These are phyloP conservation scores for Zygaena filipendulae DNA, from an alignment of 2,888 invertebrate species.

Conservation along the genomic window DNA sequence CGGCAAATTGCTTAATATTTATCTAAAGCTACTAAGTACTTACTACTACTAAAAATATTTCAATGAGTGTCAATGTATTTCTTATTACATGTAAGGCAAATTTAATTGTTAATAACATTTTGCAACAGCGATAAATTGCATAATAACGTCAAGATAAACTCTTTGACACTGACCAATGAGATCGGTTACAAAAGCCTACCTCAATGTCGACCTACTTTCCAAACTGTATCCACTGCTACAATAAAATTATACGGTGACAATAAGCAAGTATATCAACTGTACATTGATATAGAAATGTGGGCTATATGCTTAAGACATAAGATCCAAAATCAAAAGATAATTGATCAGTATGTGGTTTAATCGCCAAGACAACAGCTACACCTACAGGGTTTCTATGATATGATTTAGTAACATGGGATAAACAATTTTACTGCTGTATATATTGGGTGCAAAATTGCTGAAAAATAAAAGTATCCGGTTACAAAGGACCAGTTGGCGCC, in stretches of 20 bases:
- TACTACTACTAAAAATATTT: too few relatives aligned
- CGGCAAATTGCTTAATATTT: too few relatives aligned
- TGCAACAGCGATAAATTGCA: too few relatives aligned
- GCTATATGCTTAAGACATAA: conserved; percentile 20
- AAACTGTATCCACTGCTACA: conserved; percentile 37
- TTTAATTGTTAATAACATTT: too few relatives aligned
- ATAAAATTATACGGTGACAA: conserved; percentile 52
- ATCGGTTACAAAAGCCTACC: conserved; percentile 54
- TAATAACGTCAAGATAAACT: too few relatives aligned
- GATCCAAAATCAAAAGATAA: conserved; percentile 24
- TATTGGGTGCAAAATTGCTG: conserved; percentile 20
- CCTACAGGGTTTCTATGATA: too few relatives aligned
- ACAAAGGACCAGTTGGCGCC: conserved; percentile 27
- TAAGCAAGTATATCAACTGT: conserved; percentile 42
- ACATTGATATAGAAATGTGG: conserved; percentile 15
- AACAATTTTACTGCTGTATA: not conserved
- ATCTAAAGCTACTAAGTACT: too few relatives aligned
- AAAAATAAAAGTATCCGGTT: conserved; percentile 23
- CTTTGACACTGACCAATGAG: conserved; percentile 57
- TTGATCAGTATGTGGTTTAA: too few relatives aligned
- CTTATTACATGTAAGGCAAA: too few relatives aligned
- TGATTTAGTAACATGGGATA: too few relatives aligned
- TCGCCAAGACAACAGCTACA: too few relatives aligned
- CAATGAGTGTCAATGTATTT: too few relatives aligned
- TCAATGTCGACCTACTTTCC: conserved; percentile 66